phyloP scores from a whole-genome alignment of 2,797 vertebrate species.

The Poeciliopsis gracilis region DNA sequence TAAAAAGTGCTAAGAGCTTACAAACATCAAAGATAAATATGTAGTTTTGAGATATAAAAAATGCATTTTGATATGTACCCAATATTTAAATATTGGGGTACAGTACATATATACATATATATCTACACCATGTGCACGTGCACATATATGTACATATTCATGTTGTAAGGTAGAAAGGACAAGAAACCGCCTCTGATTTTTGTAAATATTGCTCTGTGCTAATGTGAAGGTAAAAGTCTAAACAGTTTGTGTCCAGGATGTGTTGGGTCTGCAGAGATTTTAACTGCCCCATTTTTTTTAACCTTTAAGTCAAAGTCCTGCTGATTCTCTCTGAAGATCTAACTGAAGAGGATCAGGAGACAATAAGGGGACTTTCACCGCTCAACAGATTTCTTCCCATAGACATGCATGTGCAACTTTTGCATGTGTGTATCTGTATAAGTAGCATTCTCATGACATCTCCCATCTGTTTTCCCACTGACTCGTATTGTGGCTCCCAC shows the following conservation, averaged over 20 bases:
- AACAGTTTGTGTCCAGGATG: not conserved
- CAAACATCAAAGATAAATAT: too few species aligned
- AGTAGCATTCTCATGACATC: constrained; percentile 38
- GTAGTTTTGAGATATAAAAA: too few species aligned
- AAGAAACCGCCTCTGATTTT: not conserved
- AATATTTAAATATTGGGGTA: too few species aligned
- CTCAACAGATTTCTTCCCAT: constrained; percentile 28
- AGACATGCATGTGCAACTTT: not conserved
- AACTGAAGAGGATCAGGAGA: constrained; percentile 4
- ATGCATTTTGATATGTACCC: not conserved
- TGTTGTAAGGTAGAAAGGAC: not conserved
- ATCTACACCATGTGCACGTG: too few species aligned
- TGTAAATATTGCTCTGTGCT: not conserved
- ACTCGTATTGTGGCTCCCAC: constrained; percentile 71
- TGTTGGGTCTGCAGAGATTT: not conserved
- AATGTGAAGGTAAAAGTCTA: not conserved
- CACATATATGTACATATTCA: not conserved
- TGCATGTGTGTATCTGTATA: constrained; percentile 19
- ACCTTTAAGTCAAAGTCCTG: not conserved
- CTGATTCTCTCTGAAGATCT: not conserved
- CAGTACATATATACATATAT: too few species aligned
- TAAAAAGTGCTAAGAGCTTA: too few species aligned
- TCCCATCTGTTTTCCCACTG: constrained; percentile 62
- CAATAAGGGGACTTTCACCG: constrained; percentile 16
- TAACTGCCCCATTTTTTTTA: not conserved